Evolutionary conservation across 2,888 invertebrate genomes (phyloP), one percentile per base, ranked within the genome.

Genomic region (Busseola fusca): DNA sequence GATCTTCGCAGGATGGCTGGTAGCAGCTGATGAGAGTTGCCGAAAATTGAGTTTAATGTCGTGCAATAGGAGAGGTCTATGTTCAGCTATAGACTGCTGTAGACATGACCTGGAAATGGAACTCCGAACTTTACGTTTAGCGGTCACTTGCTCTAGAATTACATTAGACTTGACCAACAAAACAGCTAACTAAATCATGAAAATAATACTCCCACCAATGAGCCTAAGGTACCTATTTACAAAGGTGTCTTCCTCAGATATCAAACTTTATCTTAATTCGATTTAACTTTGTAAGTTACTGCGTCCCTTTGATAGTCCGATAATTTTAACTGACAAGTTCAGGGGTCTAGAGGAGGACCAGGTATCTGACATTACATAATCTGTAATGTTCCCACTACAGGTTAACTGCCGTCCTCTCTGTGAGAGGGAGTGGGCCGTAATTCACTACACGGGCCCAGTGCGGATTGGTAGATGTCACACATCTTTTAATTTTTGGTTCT

Each of bases 201-300:
- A 34, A 34, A 34, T 34, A 34, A 6, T 34, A 25, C 18, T 45
- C 45, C 42, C 5, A 56, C 25, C n/a, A 56, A 34, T 54, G 7
- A 56, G 21, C 2, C 6, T 14, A 40, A 60, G 27, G 14, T 60
- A n/a, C n/a, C n/a, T n/a, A 60, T 48, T 60, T 30, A 40, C 10
- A 71, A 42, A 71, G 45, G 10, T 59, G 25, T 45, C 40, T 75
- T 60, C 18, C 18, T 27, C 10, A 45, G n/a, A n/a, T 67, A 66
- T 68, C 40, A 42, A 80, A 80, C 63, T 80, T 80, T 50, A 50
- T 66, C n/a, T 30, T 66, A 56, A 80, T 71, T 82, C 37, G 30
- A 74, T 74, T 71, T 60, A 74, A 69, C 59, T 69, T 50, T 60
- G 30, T 64, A 45, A 40, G 14, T 14, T 40, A 73, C 48, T 60